Evolutionary conservation across 1,140 invertebrate species (phyloP).

Genomic region (Tetraneura akinire): DNA sequence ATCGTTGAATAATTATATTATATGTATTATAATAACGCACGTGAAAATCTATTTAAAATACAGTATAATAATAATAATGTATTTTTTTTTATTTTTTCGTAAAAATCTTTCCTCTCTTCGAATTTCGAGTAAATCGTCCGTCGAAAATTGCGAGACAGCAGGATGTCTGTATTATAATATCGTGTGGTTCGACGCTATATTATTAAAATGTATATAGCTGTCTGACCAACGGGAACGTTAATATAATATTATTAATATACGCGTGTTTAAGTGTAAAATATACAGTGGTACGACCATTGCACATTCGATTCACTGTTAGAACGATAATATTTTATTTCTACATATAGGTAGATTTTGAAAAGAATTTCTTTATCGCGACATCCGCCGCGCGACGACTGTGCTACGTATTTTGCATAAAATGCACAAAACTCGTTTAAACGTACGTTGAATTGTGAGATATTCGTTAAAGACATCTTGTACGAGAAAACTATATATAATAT

Average conservation of each 20-base stretch:
- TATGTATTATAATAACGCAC: too few relatives aligned
- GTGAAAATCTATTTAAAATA: too few relatives aligned
- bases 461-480: background rate
- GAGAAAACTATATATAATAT: too few relatives aligned
- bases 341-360: background rate
- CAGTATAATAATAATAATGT: too few relatives aligned
- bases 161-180: background rate
- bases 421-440: conserved; percentile 23
- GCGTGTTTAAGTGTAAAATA: too few relatives aligned
- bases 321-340: background rate
- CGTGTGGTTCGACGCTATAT: background rate
- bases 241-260: background rate
- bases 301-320: background rate
- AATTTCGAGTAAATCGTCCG: background rate
- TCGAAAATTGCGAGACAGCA: background rate
- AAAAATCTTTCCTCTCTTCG: too few relatives aligned
- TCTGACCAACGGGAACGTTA: too few relatives aligned
- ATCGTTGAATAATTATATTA: too few relatives aligned
- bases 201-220: too few relatives aligned
- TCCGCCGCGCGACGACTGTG: background rate
- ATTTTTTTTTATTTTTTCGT: too few relatives aligned
- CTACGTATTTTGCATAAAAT: conserved; percentile 14
- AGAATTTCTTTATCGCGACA: conserved; percentile 14
- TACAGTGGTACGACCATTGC: background rate
- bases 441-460: background rate